A percentile compares a stretch with the other conserved stretches of the same genome.
Conservation (phyloP, 30 jellyfish, hydroid and myxozoan genomes). For the Aurelia coerulea region DNA sequence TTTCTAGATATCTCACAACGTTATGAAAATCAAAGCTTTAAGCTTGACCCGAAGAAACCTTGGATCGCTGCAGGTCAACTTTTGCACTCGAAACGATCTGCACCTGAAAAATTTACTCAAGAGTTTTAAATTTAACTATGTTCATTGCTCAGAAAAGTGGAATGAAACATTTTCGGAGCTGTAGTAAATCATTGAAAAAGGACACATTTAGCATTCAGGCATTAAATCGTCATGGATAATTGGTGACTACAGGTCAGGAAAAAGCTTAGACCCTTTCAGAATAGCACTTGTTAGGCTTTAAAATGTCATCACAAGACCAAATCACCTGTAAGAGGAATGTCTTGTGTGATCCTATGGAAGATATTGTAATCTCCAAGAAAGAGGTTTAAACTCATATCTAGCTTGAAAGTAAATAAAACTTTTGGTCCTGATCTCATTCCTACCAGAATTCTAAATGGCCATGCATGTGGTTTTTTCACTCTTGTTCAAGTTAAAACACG, state of each 20-base stretch:
- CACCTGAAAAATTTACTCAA: too few species aligned
- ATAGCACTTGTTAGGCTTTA: conserved; percentile 3
- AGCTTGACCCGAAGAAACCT: too few species aligned
- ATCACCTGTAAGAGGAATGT: neutral
- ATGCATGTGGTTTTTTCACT: neutral
- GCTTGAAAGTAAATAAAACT: conserved; percentile 1
- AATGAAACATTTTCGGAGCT: neutral
- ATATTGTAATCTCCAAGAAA: neutral
- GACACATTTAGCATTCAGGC: conserved; percentile 1
- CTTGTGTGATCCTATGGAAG: neutral
- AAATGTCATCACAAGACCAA: neutral
- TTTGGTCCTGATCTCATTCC: conserved; percentile 16
- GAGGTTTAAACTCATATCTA: neutral
- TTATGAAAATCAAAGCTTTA: too few species aligned
- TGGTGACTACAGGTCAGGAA: neutral
- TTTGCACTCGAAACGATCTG: too few species aligned
- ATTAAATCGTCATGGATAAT: conserved; percentile 1
- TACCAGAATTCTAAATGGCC: conserved; percentile 1
- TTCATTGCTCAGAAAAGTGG: neutral
- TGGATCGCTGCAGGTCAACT: too few species aligned
- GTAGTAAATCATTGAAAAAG: neutral
- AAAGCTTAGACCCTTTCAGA: conserved; percentile 9
- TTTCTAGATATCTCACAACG: too few species aligned
- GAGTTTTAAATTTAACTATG: too few species aligned
- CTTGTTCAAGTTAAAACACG: neutral